Evolutionary conservation across 2,888 invertebrate species (phyloP).

Genomic region (Catocala fraxini): DNA sequence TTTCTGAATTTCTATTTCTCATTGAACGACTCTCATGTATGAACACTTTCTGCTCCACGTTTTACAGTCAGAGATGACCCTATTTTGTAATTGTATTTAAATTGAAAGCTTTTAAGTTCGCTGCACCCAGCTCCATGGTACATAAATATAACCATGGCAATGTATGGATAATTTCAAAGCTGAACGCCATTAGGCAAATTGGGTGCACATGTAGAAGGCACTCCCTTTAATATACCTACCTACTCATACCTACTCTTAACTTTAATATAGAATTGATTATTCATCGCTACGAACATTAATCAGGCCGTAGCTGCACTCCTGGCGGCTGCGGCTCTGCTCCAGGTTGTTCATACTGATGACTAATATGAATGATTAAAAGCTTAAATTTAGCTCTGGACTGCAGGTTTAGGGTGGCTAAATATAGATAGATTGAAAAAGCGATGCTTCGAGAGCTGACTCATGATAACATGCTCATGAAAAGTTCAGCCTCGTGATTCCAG

Average conservation of each 20-base stretch:
- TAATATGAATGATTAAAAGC: conserved; percentile 33
- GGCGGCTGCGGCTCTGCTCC: too few species aligned
- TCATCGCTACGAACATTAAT: too few species aligned
- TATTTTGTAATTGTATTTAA: background rate
- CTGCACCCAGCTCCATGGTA: conserved; percentile 16
- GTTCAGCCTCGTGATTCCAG: too few species aligned
- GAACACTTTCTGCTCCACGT: too few species aligned
- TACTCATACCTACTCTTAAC: conserved; percentile 25
- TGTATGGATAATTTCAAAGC: conserved; percentile 40
- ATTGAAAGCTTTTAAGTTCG: conserved; percentile 27
- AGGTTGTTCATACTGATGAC: conserved; percentile 41
- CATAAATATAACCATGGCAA: conserved; percentile 19
- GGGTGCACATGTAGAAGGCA: conserved; percentile 30
- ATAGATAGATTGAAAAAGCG: background rate
- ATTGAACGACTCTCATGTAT: too few species aligned
- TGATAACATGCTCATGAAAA: too few species aligned
- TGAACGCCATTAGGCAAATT: conserved; percentile 36
- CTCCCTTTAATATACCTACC: background rate
- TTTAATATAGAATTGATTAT: conserved; percentile 22
- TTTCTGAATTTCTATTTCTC: too few species aligned
- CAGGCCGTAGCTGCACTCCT: too few species aligned
- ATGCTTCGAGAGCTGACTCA: too few species aligned
- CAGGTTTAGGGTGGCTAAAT: conserved; percentile 11
- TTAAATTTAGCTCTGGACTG: conserved; percentile 28
- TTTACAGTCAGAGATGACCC: too few species aligned